These are phyloP conservation scores for Vanacampus margaritifer DNA, from an alignment of 2,113 vertebrate species.

Conservation along the genomic window DNA sequence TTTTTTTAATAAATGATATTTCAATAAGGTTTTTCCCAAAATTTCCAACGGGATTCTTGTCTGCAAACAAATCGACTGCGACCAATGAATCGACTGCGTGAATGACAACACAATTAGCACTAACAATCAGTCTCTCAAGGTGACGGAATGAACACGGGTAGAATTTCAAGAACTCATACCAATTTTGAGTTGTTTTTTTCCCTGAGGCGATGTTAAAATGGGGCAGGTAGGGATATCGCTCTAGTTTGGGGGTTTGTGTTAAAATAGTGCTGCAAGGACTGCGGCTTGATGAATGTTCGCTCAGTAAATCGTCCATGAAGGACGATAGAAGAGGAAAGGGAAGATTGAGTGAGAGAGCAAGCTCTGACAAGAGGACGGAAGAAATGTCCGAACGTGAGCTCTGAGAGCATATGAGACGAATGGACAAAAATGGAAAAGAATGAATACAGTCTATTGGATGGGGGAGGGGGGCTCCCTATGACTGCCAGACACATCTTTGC, in stretches of 20 bases:
- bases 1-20: background rate
- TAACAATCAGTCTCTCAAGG: slow-evolving; percentile 19
- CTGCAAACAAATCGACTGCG: slow-evolving; percentile 19
- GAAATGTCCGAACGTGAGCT: slow-evolving; percentile 2
- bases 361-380: slow-evolving; percentile 12
- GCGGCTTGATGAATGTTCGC: slow-evolving; percentile 48
- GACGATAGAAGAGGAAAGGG: slow-evolving; percentile 30
- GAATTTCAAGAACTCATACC: slow-evolving; percentile 13
- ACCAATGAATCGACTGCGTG: slow-evolving; percentile 20
- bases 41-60: background rate
- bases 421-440: background rate
- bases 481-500: slow-evolving; percentile 33
- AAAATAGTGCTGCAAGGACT: slow-evolving; percentile 43
- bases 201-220: background rate
- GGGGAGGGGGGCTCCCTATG: too few relatives aligned
- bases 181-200: background rate
- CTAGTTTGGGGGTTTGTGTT: slow-evolving; percentile 33
- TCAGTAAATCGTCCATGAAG: slow-evolving; percentile 61
- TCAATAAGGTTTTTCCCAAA: slow-evolving; percentile 7
- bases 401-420: background rate
- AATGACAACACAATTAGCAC: slow-evolving; percentile 21
- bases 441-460: slow-evolving; percentile 4
- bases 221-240: background rate
- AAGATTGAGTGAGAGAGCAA: slow-evolving; percentile 18
- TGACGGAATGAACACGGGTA: slow-evolving; percentile 17